phyloP scores from a whole-genome alignment of 2,797 vertebrate species.

The Staurois parvus region DNA sequence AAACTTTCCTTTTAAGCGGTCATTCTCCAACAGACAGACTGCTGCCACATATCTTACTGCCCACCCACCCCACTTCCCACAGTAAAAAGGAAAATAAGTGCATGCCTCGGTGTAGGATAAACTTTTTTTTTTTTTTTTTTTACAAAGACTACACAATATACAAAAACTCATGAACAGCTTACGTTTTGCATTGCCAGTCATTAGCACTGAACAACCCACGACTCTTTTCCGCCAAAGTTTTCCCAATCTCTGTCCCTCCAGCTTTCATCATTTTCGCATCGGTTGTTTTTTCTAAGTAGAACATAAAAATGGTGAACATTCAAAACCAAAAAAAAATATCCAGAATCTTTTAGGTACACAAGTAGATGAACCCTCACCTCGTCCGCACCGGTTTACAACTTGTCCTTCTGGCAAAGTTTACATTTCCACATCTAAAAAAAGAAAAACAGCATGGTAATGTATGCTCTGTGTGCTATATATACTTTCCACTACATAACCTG shows the following conservation, averaged over 20 bases:
- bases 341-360: background rate
- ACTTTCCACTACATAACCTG: background rate
- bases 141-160: background rate
- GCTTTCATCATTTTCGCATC: slow-evolving; percentile 99
- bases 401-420: slow-evolving; percentile 96
- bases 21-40: too few relatives aligned
- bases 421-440: slow-evolving; percentile 89
- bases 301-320: slow-evolving; percentile 11
- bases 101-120: too few relatives aligned
- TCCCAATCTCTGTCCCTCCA: slow-evolving; percentile 96
- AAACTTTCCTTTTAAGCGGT: too few relatives aligned
- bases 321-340: too few relatives aligned
- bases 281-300: slow-evolving; percentile 86
- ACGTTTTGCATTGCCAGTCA: slow-evolving; percentile 99
- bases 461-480: background rate
- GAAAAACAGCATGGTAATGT: background rate
- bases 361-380: slow-evolving; percentile 76
- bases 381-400: slow-evolving; percentile 95
- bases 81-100: too few relatives aligned
- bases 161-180: slow-evolving; percentile 35
- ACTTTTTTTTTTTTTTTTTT: too few relatives aligned
- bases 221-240: slow-evolving; percentile 97
- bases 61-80: too few relatives aligned
- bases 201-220: slow-evolving; percentile 97
- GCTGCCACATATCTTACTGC: too few relatives aligned